Conservation (phyloP, 2,888 invertebrate species). For the Julus scandinavius region DNA sequence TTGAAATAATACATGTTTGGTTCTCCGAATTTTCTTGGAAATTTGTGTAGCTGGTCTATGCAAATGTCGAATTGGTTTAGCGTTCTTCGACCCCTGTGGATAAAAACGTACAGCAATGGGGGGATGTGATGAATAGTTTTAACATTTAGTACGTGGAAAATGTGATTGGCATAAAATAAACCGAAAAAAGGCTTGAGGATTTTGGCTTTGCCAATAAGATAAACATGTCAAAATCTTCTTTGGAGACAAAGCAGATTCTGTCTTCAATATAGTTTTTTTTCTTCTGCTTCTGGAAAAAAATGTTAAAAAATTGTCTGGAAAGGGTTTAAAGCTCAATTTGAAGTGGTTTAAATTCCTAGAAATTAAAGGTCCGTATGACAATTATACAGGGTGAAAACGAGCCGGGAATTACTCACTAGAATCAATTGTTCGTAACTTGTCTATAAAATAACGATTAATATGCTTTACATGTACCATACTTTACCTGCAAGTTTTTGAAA, state of each 20-base stretch:
- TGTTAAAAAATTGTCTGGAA: not conserved
- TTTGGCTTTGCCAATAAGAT: slow-evolving; percentile 4
- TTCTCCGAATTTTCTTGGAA: not conserved
- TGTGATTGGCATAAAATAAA: slow-evolving; percentile 35
- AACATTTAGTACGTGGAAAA: not conserved
- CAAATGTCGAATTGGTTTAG: slow-evolving; percentile 30
- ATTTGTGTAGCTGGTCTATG: not conserved
- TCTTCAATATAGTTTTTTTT: not conserved
- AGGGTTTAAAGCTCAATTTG: not conserved
- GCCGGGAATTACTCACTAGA: not conserved
- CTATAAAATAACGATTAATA: too few species aligned
- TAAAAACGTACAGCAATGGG: slow-evolving; percentile 11
- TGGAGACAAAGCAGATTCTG: slow-evolving; percentile 20
- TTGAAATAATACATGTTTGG: not conserved
- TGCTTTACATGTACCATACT: too few species aligned
- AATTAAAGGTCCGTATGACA: not conserved
- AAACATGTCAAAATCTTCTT: not conserved
- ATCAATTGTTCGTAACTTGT: too few species aligned
- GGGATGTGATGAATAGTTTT: slow-evolving; percentile 6
- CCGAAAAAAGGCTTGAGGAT: not conserved
- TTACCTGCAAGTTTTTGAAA: too few species aligned
- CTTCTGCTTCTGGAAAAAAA: not conserved
- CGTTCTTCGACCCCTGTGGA: slow-evolving; percentile 20
- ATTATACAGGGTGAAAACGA: not conserved
- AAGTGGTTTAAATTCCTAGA: not conserved